Conservation (phyloP, 2,797 vertebrate genomes). For the Loriculus beryllinus region DNA sequence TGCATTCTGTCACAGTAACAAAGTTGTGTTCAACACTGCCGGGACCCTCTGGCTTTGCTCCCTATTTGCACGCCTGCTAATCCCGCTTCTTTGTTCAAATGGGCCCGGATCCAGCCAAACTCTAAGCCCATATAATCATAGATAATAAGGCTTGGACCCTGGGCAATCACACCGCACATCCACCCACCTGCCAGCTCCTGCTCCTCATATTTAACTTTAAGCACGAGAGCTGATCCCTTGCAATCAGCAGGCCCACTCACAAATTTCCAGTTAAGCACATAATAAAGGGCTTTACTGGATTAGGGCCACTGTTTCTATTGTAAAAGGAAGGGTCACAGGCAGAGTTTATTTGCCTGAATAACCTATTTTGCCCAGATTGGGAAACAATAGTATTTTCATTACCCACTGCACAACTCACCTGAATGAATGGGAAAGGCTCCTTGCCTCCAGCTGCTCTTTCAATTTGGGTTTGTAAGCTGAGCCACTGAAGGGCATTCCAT, state of each 20-base stretch:
- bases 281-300: conserved; percentile 8
- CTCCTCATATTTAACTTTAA: not conserved
- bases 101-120: not conserved
- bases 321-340: not conserved
- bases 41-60: conserved; percentile 32
- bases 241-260: not conserved
- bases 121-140: not conserved
- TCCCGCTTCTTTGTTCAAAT: not conserved
- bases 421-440: not conserved
- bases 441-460: not conserved
- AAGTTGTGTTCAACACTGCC: conserved; percentile 1
- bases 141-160: not conserved
- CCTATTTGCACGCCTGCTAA: conserved; percentile 32
- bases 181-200: conserved; percentile 4
- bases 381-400: not conserved
- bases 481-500: not conserved
- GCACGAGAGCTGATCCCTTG: not conserved
- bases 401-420: conserved; percentile 15
- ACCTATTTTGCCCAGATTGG: not conserved
- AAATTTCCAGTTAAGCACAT: not conserved
- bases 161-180: not conserved
- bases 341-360: not conserved
- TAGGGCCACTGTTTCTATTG: not conserved
- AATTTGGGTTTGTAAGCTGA: not conserved
- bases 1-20: conserved; percentile 41